Percentiles rank a stretch among this genome's conserved stretches.
Evolutionary conservation across 2,888 invertebrate species (phyloP).

Genomic region (Spialia ferax): DNA sequence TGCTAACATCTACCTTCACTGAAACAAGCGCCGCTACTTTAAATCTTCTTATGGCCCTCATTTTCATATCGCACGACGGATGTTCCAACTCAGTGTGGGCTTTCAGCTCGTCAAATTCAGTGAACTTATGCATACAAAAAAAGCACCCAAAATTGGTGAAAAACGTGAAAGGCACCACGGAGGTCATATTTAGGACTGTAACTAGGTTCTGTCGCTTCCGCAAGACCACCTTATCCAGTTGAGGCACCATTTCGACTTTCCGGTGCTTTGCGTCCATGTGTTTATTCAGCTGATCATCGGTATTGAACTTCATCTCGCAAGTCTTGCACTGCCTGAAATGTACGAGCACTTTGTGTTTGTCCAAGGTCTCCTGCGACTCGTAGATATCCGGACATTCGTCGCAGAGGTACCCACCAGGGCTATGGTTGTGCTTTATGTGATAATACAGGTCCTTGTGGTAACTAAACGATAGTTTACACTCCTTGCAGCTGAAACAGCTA

Average conservation of each 20-base stretch:
- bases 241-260: background rate
- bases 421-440: constrained; percentile 66
- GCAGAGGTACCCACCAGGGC: constrained; percentile 65
- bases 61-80: constrained; percentile 64
- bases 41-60: constrained; percentile 56
- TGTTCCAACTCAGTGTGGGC: constrained; percentile 66
- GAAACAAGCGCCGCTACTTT: constrained; percentile 61
- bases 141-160: constrained; percentile 72
- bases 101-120: constrained; percentile 62
- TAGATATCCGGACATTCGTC: constrained; percentile 63
- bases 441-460: constrained; percentile 65
- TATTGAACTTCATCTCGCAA: constrained; percentile 54
- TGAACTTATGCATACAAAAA: constrained; percentile 70
- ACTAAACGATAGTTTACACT: constrained; percentile 67
- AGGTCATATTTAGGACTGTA: constrained; percentile 69
- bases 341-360: constrained; percentile 57
- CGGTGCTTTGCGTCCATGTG: background rate
- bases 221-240: constrained; percentile 45
- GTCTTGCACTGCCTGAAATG: constrained; percentile 64
- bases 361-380: constrained; percentile 52
- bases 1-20: constrained; percentile 1
- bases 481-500: constrained; percentile 67
- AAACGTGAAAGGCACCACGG: constrained; percentile 73
- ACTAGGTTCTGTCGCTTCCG: constrained; percentile 65
- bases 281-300: constrained; percentile 59